phyloP scores from a whole-genome alignment of 2,888 invertebrate genomes.

The Saturnia japonica region DNA sequence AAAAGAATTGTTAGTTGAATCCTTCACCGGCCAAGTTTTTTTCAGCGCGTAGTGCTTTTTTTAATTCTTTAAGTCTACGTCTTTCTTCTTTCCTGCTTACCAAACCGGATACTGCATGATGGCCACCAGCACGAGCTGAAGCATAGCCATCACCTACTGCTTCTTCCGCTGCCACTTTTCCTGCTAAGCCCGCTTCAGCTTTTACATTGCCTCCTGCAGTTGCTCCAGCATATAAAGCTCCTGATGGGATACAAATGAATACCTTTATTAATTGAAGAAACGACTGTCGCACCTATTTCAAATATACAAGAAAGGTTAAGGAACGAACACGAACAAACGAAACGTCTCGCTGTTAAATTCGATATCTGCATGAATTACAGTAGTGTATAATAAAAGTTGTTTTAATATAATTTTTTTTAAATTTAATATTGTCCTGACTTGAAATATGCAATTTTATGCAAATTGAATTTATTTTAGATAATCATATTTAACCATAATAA shows the following conservation, averaged over 20 bases:
- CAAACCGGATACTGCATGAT: constrained; percentile 57
- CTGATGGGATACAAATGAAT: constrained; percentile 39
- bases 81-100: constrained; percentile 63
- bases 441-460: too few relatives aligned
- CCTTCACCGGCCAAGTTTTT: constrained; percentile 26
- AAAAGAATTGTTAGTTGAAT: not conserved
- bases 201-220: constrained; percentile 80
- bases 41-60: constrained; percentile 29
- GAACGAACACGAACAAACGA: too few relatives aligned
- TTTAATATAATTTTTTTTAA: too few relatives aligned
- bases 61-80: constrained; percentile 43
- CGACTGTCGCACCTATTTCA: not conserved
- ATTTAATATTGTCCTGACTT: too few relatives aligned
- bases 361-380: too few relatives aligned
- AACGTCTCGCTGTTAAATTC: too few relatives aligned
- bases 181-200: constrained; percentile 78
- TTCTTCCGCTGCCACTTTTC: constrained; percentile 62
- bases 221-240: constrained; percentile 82
- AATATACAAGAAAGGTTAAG: not conserved
- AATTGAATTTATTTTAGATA: too few relatives aligned
- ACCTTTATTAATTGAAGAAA: not conserved
- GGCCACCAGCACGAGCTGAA: constrained; percentile 63
- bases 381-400: too few relatives aligned
- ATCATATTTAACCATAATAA: too few relatives aligned
- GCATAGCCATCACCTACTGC: constrained; percentile 68